phyloP scores from a whole-genome alignment of 2,888 invertebrate genomes.

The Seira sanloemensis region DNA sequence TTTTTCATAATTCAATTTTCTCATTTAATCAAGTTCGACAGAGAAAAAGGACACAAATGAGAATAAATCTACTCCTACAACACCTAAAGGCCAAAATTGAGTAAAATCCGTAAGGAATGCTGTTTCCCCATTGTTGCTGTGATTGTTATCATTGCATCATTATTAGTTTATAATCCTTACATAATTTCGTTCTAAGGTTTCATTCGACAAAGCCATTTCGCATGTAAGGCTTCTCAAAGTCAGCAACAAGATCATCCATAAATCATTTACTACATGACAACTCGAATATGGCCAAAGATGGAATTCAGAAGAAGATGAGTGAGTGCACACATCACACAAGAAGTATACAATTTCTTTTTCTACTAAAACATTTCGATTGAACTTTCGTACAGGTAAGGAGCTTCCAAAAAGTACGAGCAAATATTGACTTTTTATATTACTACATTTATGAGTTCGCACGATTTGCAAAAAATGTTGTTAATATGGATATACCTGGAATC shows the following conservation, averaged over 20 bases:
- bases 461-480: too few relatives aligned
- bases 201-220: background rate
- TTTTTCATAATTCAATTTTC: background rate
- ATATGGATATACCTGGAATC: too few relatives aligned
- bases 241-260: conserved; percentile 10
- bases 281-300: conserved; percentile 34
- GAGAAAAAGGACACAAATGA: background rate
- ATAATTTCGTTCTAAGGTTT: background rate
- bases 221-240: background rate
- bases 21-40: background rate
- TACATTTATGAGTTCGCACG: too few relatives aligned
- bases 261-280: conserved; percentile 21
- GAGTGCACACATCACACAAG: conserved; percentile 9
- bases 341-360: too few relatives aligned
- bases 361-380: too few relatives aligned
- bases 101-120: background rate
- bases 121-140: background rate
- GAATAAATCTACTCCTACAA: background rate
- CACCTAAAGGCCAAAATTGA: background rate
- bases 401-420: too few relatives aligned
- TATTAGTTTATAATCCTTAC: background rate
- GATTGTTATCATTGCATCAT: background rate
- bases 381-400: too few relatives aligned
- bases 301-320: background rate
- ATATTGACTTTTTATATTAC: too few relatives aligned